Percentiles rank a stretch among this genome's conserved stretches.
Conservation (phyloP, 2,797 vertebrate genomes). For the Eptatretus atami region DNA sequence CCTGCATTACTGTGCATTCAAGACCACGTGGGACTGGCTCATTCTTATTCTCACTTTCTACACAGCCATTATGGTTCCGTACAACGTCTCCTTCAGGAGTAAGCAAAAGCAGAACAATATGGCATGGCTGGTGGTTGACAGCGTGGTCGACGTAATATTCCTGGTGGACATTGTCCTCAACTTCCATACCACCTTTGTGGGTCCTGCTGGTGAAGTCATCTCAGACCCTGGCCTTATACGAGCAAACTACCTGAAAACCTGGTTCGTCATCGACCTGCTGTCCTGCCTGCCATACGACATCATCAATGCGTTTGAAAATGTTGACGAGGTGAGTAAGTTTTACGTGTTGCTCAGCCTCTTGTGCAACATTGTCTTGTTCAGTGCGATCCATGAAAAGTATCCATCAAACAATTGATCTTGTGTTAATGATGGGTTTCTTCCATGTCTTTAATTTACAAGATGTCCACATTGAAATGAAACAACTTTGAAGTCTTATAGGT, state of each 20-base stretch:
- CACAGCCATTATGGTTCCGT: slow-evolving; percentile 95
- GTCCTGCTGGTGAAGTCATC: slow-evolving; percentile 84
- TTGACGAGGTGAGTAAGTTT: slow-evolving; percentile 61
- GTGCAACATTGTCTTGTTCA: too few species aligned
- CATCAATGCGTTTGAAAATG: slow-evolving; percentile 97
- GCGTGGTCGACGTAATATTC: slow-evolving; percentile 95
- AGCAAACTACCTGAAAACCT: slow-evolving; percentile 98
- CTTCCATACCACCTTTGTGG: slow-evolving; percentile 96
- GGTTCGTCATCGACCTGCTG: slow-evolving; percentile 93
- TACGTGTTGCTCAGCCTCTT: slow-evolving; percentile 1
- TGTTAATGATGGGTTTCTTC: too few species aligned
- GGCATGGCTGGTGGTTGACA: slow-evolving; percentile 87
- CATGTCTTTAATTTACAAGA: too few species aligned
- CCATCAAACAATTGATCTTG: too few species aligned
- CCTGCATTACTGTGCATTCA: slow-evolving; percentile 93
- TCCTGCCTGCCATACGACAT: slow-evolving; percentile 93
- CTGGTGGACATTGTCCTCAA: slow-evolving; percentile 90
- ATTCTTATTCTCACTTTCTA: slow-evolving; percentile 98
- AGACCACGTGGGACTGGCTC: slow-evolving; percentile 99
- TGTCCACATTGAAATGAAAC: too few species aligned
- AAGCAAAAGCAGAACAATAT: slow-evolving; percentile 68
- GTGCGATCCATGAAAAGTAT: too few species aligned
- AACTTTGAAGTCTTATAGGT: too few species aligned
- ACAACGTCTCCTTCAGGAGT: slow-evolving; percentile 95
- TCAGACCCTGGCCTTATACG: slow-evolving; percentile 93